A percentile compares a stretch with the other conserved stretches of the same genome.
These are phyloP conservation scores for Nixonia krombeini DNA, from an alignment of 1,140 invertebrate species.

Conservation along the genomic window DNA sequence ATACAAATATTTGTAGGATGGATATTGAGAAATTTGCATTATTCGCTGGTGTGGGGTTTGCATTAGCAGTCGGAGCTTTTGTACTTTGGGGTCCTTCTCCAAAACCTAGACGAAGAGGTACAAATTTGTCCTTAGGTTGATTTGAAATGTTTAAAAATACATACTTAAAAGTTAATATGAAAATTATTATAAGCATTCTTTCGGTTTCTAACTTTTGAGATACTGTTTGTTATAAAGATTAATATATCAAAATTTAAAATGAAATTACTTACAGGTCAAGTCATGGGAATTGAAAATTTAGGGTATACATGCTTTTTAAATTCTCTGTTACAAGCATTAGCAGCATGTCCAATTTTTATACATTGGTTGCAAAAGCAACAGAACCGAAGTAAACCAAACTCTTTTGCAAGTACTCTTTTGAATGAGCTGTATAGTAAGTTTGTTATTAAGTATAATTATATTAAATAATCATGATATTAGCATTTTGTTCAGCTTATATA, in stretches of 20 bases:
- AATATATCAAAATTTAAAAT: no score
- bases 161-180: no score
- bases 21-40: constrained; percentile 78
- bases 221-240: no score
- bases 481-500: no score
- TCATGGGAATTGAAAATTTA: constrained; percentile 86
- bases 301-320: constrained; percentile 91
- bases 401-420: constrained; percentile 76
- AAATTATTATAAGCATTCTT: no score
- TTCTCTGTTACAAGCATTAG: constrained; percentile 86
- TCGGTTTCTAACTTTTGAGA: no score
- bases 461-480: not conserved
- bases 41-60: constrained; percentile 81
- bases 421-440: constrained; percentile 76
- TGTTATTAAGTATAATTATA: constrained; percentile 7
- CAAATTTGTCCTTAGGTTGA: no score
- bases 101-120: constrained; percentile 66
- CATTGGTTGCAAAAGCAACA: constrained; percentile 82
- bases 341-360: constrained; percentile 85
- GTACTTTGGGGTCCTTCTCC: constrained; percentile 84
- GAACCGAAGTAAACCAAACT: constrained; percentile 73
- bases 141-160: no score
- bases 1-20: constrained; percentile 64
- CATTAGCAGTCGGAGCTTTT: constrained; percentile 82
- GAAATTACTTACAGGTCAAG: constrained; percentile 75